Evolutionary conservation across 2,797 vertebrate species (phyloP), one percentile per base, ranked within the genome.

Genomic region (Acanthornis magna): DNA sequence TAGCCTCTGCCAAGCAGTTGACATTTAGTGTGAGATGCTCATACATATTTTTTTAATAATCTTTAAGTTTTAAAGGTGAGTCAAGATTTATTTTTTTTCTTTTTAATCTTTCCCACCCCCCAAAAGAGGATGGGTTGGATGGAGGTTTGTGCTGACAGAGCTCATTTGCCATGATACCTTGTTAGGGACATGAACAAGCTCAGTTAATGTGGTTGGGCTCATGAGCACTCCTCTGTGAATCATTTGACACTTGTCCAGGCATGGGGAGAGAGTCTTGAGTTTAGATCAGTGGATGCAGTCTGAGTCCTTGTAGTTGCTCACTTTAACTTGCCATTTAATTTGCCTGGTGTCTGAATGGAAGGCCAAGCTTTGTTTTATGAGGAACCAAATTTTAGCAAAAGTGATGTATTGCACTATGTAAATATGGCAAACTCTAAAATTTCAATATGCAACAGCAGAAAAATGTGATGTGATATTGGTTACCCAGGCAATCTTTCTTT

Each of bases 41-140:
- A 7, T 1, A 2, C 8, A 2, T 38, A 0, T 21, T 32, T 45
- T 47, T 60, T 20, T 1, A 75, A 30, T 12, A 47, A 21, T 4
- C 8, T 81, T 70, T 19, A 74, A 13, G 11, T 67, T 43, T 75
- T 53, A 71, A 54, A 61, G 32, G 26, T 32, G 42, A 65, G 29
- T 5, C 8, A 8, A 21, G 30, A 4, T 21, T 22, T 23, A 10
- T 16, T 60, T 30, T n/a, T n/a, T n/a, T 45, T 8, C 2, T 23
- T 68, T 83, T 50, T 13, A 68, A 20, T 38, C 0, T 0, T 48
- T 51, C 13, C 6, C 16, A 45, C 3, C 22, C 30, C 21, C 9
- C 8, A 13, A 34, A 47, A 42, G 50, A 50, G 32, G 26, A 16
- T 8, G 2, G 11, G 30, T 16, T 1, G 0, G 50, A 4, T 23